These are phyloP conservation scores for Leptonema lineaticorne DNA, from an alignment of 1,140 invertebrate species.

Conservation along the genomic window DNA sequence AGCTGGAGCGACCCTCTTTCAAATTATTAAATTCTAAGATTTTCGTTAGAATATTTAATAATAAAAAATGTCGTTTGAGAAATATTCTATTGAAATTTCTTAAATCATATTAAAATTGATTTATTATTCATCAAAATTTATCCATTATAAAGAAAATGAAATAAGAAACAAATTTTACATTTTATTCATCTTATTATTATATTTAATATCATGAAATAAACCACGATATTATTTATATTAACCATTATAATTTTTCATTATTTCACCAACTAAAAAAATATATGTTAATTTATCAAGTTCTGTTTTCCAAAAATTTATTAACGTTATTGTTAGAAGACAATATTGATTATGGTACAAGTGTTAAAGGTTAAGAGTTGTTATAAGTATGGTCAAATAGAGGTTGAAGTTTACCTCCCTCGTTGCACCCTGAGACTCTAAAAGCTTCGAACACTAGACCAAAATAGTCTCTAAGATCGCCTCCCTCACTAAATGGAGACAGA, in stretches of 20 bases:
- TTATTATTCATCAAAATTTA: no score
- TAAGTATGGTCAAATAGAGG: slow-evolving; percentile 15
- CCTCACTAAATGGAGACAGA: not conserved
- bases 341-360: not conserved
- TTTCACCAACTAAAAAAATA: no score
- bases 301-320: slow-evolving; percentile 23
- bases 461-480: not conserved
- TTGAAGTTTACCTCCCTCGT: not conserved
- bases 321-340: not conserved
- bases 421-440: slow-evolving; percentile 15
- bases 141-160: no score
- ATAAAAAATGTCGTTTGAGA: not conserved
- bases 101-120: no score
- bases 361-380: not conserved
- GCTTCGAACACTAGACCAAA: not conserved
- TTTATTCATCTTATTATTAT: no score
- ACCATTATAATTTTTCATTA: no score
- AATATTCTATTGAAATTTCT: no score
- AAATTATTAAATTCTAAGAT: not conserved
- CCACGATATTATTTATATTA: no score
- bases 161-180: no score
- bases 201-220: no score
- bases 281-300: no score
- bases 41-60: not conserved
- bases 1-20: not conserved